These are phyloP conservation scores for Phalacrocorax brasilianus DNA, from an alignment of 2,113 vertebrate genomes.

Conservation along the genomic window DNA sequence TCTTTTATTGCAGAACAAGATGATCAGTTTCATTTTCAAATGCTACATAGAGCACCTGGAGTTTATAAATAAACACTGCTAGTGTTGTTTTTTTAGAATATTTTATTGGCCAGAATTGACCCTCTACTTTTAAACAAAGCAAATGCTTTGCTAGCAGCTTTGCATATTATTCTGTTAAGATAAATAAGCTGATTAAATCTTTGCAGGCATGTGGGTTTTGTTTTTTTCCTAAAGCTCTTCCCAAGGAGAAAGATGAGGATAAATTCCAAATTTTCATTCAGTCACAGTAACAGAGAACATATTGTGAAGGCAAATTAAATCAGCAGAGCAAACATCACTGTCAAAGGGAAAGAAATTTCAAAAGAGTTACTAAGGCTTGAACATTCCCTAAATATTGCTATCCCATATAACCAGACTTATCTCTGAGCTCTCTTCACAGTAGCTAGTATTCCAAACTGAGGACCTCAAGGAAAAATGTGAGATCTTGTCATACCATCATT, in stretches of 20 bases:
- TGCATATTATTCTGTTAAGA: constrained; percentile 3
- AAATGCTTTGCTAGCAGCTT: constrained; percentile 29
- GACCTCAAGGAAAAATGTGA: neutral
- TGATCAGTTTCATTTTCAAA: neutral
- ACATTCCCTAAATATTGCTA: neutral
- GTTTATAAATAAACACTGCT: neutral
- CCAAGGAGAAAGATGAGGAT: constrained; percentile 20
- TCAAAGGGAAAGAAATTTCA: neutral
- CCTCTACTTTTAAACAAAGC: neutral
- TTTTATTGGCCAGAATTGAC: constrained; percentile 10
- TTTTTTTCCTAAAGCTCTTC: constrained; percentile 21
- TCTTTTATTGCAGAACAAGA: neutral
- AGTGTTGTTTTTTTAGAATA: neutral
- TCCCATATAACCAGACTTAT: neutral
- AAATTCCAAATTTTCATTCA: neutral
- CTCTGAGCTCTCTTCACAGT: neutral
- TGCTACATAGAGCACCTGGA: neutral
- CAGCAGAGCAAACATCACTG: neutral
- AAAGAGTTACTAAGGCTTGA: neutral
- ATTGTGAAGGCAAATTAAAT: neutral
- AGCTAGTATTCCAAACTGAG: neutral
- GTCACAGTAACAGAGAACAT: neutral
- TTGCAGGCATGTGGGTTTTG: neutral
- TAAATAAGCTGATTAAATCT: constrained; percentile 55
- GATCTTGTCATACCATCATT: neutral